Percentiles rank a stretch among this genome's conserved stretches.
These are phyloP conservation scores for Lasaia peninsularis DNA, from an alignment of 1,140 invertebrate species.

Conservation along the genomic window DNA sequence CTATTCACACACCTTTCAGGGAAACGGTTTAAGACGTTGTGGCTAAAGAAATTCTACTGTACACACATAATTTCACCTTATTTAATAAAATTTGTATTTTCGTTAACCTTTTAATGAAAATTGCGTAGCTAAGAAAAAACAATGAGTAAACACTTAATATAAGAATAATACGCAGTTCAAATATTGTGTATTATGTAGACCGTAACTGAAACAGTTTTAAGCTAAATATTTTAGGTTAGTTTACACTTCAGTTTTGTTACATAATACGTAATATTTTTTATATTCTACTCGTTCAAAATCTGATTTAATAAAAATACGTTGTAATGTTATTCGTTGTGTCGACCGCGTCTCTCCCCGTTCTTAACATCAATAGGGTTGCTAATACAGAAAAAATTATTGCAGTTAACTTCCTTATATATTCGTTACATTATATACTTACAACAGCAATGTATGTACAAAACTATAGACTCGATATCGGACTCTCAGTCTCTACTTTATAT, in stretches of 20 bases:
- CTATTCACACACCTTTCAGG: slow-evolving; percentile 71
- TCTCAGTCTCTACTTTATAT: slow-evolving; percentile 66
- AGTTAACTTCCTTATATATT: slow-evolving; percentile 64
- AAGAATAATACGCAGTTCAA: background rate
- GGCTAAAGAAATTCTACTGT: slow-evolving; percentile 48
- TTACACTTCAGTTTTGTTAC: background rate
- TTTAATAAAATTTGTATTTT: slow-evolving; percentile 1
- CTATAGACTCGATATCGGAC: slow-evolving; percentile 74
- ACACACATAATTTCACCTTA: slow-evolving; percentile 30
- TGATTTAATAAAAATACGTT: background rate
- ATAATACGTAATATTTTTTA: background rate
- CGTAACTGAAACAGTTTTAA: too few species aligned
- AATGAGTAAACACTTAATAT: slow-evolving; percentile 4
- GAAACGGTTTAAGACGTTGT: slow-evolving; percentile 54
- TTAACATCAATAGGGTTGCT: slow-evolving; percentile 56
- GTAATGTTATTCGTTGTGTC: background rate
- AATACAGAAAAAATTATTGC: slow-evolving; percentile 72
- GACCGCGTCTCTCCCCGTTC: slow-evolving; percentile 34
- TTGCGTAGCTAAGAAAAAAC: slow-evolving; percentile 6
- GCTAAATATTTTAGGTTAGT: too few species aligned
- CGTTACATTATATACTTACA: slow-evolving; percentile 69
- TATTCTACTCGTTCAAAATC: background rate
- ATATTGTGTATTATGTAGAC: slow-evolving; percentile 4
- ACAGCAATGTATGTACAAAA: slow-evolving; percentile 74
- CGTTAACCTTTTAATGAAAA: background rate